A percentile compares a stretch with the other conserved stretches of the same genome.
These are phyloP conservation scores for Athalia rosae DNA, from an alignment of 2,888 invertebrate genomes.

Conservation along the genomic window DNA sequence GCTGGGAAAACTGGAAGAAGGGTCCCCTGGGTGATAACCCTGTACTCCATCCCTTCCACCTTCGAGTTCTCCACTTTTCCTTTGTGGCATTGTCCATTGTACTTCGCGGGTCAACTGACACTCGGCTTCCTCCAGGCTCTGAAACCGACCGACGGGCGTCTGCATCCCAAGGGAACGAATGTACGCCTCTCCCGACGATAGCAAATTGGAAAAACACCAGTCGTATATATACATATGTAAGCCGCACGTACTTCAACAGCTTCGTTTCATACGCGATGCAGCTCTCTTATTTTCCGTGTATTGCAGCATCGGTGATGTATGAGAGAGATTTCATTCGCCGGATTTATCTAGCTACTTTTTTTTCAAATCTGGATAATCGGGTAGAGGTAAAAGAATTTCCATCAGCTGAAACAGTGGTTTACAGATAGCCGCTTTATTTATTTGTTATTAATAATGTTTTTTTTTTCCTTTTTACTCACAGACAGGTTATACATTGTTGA, in stretches of 20 bases:
- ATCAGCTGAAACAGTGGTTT: conserved; percentile 12
- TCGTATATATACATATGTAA: not conserved
- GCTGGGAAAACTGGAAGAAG: too few relatives aligned
- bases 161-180: conserved; percentile 18
- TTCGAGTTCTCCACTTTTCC: not conserved
- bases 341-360: not conserved
- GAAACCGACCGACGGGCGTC: conserved; percentile 10
- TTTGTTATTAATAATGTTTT: conserved; percentile 10
- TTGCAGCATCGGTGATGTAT: too few relatives aligned
- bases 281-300: too few relatives aligned
- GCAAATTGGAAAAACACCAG: conserved; percentile 29
- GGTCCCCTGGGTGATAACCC: conserved; percentile 4
- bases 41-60: not conserved
- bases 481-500: conserved; percentile 41
- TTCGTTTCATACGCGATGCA: too few relatives aligned
- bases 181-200: conserved; percentile 35
- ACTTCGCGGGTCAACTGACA: conserved; percentile 6
- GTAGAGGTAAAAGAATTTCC: not conserved
- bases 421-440: conserved; percentile 46
- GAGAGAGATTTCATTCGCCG: too few relatives aligned
- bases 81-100: conserved; percentile 16
- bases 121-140: conserved; percentile 1
- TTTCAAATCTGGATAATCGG: not conserved
- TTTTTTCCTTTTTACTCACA: conserved; percentile 44
- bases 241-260: not conserved